A percentile compares a stretch with the other conserved stretches of the same genome.
phyloP scores from a whole-genome alignment of 1,140 invertebrate species.

The Brachystomella parvula region DNA sequence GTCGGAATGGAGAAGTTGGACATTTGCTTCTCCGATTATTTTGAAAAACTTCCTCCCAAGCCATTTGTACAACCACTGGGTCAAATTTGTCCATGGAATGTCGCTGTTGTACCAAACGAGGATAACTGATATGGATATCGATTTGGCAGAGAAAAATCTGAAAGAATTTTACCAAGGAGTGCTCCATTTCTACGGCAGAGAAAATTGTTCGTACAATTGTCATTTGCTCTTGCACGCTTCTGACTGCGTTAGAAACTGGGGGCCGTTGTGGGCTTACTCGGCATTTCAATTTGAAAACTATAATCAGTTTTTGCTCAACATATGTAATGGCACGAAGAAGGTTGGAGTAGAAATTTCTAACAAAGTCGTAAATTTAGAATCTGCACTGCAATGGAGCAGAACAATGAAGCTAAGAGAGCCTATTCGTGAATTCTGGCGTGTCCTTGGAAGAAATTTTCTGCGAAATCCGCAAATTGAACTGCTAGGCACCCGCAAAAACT shows the following conservation, averaged over 20 bases:
- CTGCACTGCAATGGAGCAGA: background rate
- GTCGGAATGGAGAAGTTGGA: slow-evolving; percentile 37
- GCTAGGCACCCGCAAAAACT: background rate
- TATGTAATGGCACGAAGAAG: slow-evolving; percentile 5
- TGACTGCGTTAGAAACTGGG: slow-evolving; percentile 28
- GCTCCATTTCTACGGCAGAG: slow-evolving; percentile 25
- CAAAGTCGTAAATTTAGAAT: background rate
- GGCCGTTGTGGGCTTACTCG: slow-evolving; percentile 36
- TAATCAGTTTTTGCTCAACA: slow-evolving; percentile 19
- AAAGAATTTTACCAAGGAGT: slow-evolving; percentile 20
- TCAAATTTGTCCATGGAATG: slow-evolving; percentile 24
- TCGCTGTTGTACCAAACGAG: background rate
- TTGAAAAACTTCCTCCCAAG: slow-evolving; percentile 29
- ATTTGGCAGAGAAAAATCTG: slow-evolving; percentile 9
- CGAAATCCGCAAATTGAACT: background rate
- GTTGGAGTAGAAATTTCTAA: background rate
- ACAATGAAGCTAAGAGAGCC: background rate
- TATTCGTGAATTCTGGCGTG: background rate
- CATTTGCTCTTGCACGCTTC: slow-evolving; percentile 31
- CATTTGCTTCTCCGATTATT: slow-evolving; percentile 31
- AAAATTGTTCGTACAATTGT: slow-evolving; percentile 31
- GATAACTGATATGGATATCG: slow-evolving; percentile 22
- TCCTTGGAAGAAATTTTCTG: background rate
- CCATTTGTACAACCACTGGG: slow-evolving; percentile 35
- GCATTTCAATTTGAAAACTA: slow-evolving; percentile 37